phyloP scores from a whole-genome alignment of 2,797 vertebrate genomes.

The Chiroxiphia lanceolata region DNA sequence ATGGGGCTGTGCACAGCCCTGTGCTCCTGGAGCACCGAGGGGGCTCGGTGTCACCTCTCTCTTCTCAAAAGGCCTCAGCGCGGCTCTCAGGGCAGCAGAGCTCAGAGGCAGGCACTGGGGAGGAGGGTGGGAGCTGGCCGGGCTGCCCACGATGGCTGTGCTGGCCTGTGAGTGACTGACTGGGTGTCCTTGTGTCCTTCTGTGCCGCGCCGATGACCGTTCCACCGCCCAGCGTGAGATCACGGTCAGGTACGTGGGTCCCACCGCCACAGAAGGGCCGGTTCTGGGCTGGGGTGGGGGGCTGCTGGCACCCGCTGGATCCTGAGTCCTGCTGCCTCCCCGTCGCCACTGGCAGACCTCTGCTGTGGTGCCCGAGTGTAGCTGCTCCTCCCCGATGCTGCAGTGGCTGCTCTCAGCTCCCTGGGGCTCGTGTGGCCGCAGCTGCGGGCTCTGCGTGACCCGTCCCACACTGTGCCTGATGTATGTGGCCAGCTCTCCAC shows the following conservation, averaged over 20 bases:
- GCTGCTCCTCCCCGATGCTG: neutral
- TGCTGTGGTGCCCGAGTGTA: rapidly evolving
- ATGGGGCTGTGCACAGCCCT: neutral
- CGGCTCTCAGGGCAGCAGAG: neutral
- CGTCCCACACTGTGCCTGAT: rapidly evolving
- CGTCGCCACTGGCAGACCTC: neutral
- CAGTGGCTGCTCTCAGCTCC: neutral
- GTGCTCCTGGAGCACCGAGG: neutral
- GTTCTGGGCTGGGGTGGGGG: neutral
- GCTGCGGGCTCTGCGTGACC: neutral
- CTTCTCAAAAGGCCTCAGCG: rapidly evolving
- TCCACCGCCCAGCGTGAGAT: slow-evolving; percentile 17
- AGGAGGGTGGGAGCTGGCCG: neutral
- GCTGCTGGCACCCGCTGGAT: neutral
- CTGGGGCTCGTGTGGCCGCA: neutral
- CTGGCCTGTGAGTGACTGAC: neutral
- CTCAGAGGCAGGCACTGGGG: rapidly evolving
- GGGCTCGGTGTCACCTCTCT: rapidly evolving
- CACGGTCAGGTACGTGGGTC: slow-evolving; percentile 29
- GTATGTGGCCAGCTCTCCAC: neutral
- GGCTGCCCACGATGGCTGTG: neutral
- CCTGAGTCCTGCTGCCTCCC: neutral
- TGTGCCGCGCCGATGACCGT: rapidly evolving
- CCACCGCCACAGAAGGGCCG: rapidly evolving
- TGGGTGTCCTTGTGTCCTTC: neutral